Evolutionary conservation across 2,888 invertebrate genomes (phyloP).

Genomic region (Rhingia campestris): DNA sequence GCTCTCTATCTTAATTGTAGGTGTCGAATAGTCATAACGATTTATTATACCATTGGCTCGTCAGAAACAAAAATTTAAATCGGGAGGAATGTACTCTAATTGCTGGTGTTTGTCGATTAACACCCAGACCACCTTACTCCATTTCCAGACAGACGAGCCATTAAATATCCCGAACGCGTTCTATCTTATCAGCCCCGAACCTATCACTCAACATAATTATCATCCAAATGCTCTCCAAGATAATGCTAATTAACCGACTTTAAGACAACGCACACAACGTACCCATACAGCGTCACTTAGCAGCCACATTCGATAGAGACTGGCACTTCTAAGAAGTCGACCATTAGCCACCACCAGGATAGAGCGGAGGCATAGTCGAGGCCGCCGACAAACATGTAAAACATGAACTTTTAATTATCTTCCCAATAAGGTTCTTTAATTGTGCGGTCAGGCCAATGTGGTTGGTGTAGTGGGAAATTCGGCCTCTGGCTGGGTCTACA

Average conservation of each 20-base stretch:
- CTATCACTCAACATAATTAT: constrained; percentile 54
- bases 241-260: constrained; percentile 69
- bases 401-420: constrained; percentile 72
- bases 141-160: constrained; percentile 7
- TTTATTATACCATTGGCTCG: not conserved
- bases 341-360: constrained; percentile 37
- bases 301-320: not conserved
- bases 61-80: not conserved
- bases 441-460: not conserved
- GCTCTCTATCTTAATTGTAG: not conserved
- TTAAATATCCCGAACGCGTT: constrained; percentile 52
- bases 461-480: constrained; percentile 40
- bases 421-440: constrained; percentile 40
- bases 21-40: not conserved
- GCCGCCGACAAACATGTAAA: constrained; percentile 56
- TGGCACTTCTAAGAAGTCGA: constrained; percentile 49
- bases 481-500: constrained; percentile 10
- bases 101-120: not conserved
- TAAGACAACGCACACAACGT: constrained; percentile 17
- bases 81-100: constrained; percentile 6
- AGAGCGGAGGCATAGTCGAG: constrained; percentile 14
- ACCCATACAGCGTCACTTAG: not conserved
- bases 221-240: constrained; percentile 52
- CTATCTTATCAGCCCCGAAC: constrained; percentile 53
- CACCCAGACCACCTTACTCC: not conserved